Percentiles rank a stretch among this genome's conserved stretches.
phyloP scores from a whole-genome alignment of 2,888 invertebrate species.

The Rhopalosiphum nymphaeae region DNA sequence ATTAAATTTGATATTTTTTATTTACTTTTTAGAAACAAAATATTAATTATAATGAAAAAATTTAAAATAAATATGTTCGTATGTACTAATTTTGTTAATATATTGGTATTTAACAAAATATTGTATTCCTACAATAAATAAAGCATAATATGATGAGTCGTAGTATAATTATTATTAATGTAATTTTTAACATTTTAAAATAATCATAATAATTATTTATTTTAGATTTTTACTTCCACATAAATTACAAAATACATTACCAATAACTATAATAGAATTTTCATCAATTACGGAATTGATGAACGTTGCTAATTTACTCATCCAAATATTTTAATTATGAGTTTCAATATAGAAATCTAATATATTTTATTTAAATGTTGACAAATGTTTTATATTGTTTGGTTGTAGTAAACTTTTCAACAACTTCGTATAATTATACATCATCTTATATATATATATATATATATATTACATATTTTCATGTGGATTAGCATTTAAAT shows the following conservation, averaged over 20 bases:
- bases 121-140: no score
- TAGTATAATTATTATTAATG: not conserved
- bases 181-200: not conserved
- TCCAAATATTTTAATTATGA: not conserved
- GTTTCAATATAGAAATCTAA: not conserved
- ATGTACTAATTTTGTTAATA: no score
- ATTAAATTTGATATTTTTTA: not conserved
- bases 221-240: not conserved
- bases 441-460: not conserved
- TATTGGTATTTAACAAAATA: no score
- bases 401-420: not conserved
- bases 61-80: no score
- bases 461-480: not conserved
- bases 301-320: not conserved
- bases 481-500: not conserved
- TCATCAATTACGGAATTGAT: not conserved
- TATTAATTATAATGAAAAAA: not conserved
- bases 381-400: not conserved
- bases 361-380: not conserved
- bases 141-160: not conserved
- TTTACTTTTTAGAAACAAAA: not conserved
- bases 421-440: not conserved
- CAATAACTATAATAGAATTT: not conserved
- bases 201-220: not conserved
- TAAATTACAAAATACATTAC: not conserved